Conservation (phyloP, 2,888 invertebrate species). For the Acrocyrtus sp. region DNA sequence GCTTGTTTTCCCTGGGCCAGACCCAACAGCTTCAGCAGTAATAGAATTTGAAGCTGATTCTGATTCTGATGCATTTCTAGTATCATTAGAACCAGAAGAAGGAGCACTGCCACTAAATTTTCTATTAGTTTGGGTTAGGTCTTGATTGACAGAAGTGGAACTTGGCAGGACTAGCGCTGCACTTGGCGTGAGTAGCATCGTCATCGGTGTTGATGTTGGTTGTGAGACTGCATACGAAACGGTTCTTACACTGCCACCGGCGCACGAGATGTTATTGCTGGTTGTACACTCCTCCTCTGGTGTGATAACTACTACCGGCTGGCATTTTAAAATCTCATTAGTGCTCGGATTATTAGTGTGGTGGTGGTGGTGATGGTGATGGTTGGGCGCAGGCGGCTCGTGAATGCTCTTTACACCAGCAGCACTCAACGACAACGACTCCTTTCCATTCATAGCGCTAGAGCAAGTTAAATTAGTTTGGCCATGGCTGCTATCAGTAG, state of each 20-base stretch:
- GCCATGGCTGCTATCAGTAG: slow-evolving; percentile 44
- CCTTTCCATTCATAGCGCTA: slow-evolving; percentile 25
- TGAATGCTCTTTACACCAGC: slow-evolving; percentile 8
- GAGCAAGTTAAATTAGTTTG: slow-evolving; percentile 48
- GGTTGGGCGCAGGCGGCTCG: not conserved
- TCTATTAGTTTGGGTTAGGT: slow-evolving; percentile 32
- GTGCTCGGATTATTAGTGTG: too few relatives aligned
- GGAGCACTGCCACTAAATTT: not conserved
- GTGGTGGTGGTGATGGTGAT: too few relatives aligned
- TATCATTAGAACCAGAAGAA: slow-evolving; percentile 2
- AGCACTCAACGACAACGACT: slow-evolving; percentile 15
- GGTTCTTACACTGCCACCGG: too few relatives aligned
- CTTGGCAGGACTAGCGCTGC: slow-evolving; percentile 31
- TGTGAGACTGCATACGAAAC: not conserved
- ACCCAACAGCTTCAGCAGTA: slow-evolving; percentile 34
- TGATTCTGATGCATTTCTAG: slow-evolving; percentile 14
- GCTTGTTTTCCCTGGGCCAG: slow-evolving; percentile 41
- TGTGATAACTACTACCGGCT: slow-evolving; percentile 14
- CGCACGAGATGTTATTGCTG: too few relatives aligned
- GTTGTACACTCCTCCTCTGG: not conserved
- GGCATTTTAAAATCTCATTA: slow-evolving; percentile 41
- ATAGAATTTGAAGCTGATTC: not conserved
- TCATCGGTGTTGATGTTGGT: not conserved
- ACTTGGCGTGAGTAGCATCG: not conserved
- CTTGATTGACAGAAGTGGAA: slow-evolving; percentile 48